These are phyloP conservation scores for Spatulosminthurus flaviceps DNA, from an alignment of 2,888 invertebrate species.

Conservation along the genomic window DNA sequence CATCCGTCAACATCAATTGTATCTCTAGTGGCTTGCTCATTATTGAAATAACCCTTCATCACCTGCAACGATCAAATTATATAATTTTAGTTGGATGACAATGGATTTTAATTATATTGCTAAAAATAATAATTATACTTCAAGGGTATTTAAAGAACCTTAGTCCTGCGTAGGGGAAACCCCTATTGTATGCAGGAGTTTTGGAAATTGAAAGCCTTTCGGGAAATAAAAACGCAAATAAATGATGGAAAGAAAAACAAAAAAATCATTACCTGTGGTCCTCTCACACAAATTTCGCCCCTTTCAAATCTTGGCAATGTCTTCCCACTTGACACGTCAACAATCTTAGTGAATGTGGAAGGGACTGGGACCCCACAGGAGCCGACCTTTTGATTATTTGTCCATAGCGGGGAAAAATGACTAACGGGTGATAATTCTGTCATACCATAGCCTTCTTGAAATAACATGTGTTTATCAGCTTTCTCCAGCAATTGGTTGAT, in stretches of 20 bases:
- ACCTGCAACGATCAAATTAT: slow-evolving; percentile 69
- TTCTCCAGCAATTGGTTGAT: slow-evolving; percentile 72
- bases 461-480: slow-evolving; percentile 59
- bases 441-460: slow-evolving; percentile 71
- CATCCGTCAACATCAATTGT: slow-evolving; percentile 81
- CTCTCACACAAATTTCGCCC: slow-evolving; percentile 78
- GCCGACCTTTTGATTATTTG: slow-evolving; percentile 57
- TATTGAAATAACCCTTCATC: slow-evolving; percentile 83
- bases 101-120: no score
- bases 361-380: slow-evolving; percentile 41
- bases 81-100: no score
- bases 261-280: slow-evolving; percentile 42
- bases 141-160: no score
- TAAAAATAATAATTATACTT: no score
- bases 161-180: no score
- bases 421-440: slow-evolving; percentile 71
- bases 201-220: no score
- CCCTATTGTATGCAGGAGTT: no score
- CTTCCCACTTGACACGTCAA: slow-evolving; percentile 71
- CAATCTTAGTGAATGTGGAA: slow-evolving; percentile 73
- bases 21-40: slow-evolving; percentile 77
- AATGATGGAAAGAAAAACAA: not conserved
- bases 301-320: slow-evolving; percentile 72
- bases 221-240: not conserved
- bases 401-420: slow-evolving; percentile 46